phyloP scores from a whole-genome alignment of 2,888 invertebrate genomes.

The Clivina fossor region DNA sequence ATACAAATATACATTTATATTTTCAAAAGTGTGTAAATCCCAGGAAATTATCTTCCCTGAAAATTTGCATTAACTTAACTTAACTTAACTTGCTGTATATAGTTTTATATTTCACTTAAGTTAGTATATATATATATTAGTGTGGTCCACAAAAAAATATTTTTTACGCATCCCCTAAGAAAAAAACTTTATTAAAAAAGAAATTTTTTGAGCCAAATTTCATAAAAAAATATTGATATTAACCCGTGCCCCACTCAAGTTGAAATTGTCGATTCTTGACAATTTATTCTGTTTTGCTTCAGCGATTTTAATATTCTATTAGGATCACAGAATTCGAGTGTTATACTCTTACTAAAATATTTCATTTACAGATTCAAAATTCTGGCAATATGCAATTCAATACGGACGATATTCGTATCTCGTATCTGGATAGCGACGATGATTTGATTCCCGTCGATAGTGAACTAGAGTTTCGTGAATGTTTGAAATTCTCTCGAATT shows the following conservation, averaged over 20 bases:
- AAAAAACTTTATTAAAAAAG: too few relatives aligned
- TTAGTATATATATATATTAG: too few relatives aligned
- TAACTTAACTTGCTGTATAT: too few relatives aligned
- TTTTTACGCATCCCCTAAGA: too few relatives aligned
- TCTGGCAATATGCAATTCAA: slow-evolving; percentile 30
- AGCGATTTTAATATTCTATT: too few relatives aligned
- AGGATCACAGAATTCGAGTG: too few relatives aligned
- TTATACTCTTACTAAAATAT: background rate
- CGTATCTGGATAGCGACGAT: slow-evolving; percentile 45
- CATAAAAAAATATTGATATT: too few relatives aligned
- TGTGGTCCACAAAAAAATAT: too few relatives aligned
- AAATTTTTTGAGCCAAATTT: too few relatives aligned
- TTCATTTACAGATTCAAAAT: slow-evolving; percentile 23
- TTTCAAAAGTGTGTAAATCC: background rate
- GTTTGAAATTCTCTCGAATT: slow-evolving; percentile 39
- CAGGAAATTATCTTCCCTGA: background rate
- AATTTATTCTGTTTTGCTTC: background rate
- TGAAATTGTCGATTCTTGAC: background rate
- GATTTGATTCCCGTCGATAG: slow-evolving; percentile 47
- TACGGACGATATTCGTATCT: slow-evolving; percentile 40
- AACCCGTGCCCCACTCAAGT: too few relatives aligned
- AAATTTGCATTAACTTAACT: background rate
- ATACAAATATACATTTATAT: too few relatives aligned
- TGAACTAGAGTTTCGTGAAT: slow-evolving; percentile 45
- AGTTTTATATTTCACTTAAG: too few relatives aligned